Base-by-base conservation (phyloP, 30 jellyfish, hydroid and myxozoan species). In the Hydra vulgaris region DNA sequence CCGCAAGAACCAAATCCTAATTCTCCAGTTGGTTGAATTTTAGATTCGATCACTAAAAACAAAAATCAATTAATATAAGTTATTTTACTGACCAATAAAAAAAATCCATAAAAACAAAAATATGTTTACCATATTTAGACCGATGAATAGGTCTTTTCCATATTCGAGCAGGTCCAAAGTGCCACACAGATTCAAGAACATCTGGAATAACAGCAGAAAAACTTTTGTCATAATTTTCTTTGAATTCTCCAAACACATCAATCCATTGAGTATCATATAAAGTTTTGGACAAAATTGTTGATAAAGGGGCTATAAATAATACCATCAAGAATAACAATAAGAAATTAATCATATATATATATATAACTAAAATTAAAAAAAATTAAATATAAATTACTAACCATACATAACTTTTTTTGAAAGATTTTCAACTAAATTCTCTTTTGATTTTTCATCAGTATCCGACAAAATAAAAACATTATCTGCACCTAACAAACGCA, bases 1-100 rank as follows among this genome's bases (percentile, higher is more conserved):
- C 97, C 97, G 76, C 97, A 89, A 23, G 97, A 91, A 54, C 97
- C 97, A 81, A 83, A 89, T 0, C 96, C 96, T 83, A 83, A 87
- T 19, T 78, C 83, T 73, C 83, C 72, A 54, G 85, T 40, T 0
- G 97, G 97, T 68, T 87, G 83, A 22, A 89, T 79, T 70, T 67
- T 71, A n/a, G 97, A 80, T 77, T 84, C 97, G 54, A 89, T 85
- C 15, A 78, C 97, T 89, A 27, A 0, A 78, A 40, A 16, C 15
- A 15, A 40, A 12, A 16, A 21, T 27, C 23, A 7, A 0, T 0
- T 17, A 40, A 0, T 15, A 4, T n/a, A 7, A 17, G 20, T 24
- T 17, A 17, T 23, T 12, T 0, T 7, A 1, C 26, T 27, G 22
- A 76, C 40, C 18, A 23, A 0, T 21, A 74, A 74, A 8, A 74